These are phyloP conservation scores for Lydus trimaculatus DNA, from an alignment of 2,888 invertebrate genomes.

Conservation along the genomic window DNA sequence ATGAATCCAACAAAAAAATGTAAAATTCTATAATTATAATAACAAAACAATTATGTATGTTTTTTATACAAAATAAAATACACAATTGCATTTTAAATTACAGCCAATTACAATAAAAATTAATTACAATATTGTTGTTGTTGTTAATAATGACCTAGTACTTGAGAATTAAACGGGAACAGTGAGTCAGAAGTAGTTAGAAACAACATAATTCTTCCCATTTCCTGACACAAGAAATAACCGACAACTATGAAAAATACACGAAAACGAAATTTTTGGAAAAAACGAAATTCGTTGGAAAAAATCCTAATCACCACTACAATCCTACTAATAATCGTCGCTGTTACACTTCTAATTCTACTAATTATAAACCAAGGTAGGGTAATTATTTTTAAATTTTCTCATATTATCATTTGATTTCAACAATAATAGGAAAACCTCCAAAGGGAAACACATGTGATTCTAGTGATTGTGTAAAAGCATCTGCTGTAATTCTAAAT, in stretches of 20 bases:
- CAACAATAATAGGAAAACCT: neutral
- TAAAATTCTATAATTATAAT: slow-evolving; percentile 16
- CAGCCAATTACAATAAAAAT: slow-evolving; percentile 19
- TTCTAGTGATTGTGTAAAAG: slow-evolving; percentile 75
- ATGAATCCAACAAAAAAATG: slow-evolving; percentile 38
- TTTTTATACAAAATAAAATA: slow-evolving; percentile 10
- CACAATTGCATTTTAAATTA: neutral
- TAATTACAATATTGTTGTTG: slow-evolving; percentile 18
- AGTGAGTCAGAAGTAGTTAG: neutral
- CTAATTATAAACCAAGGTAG: neutral
- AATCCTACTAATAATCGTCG: neutral
- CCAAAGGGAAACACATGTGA: slow-evolving; percentile 47
- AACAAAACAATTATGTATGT: neutral
- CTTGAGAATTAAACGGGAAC: neutral
- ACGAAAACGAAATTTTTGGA: neutral
- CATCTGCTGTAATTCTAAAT: slow-evolving; percentile 72
- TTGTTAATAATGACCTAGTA: slow-evolving; percentile 7
- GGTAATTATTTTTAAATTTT: neutral
- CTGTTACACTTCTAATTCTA: neutral
- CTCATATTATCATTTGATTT: neutral
- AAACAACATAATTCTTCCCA: neutral
- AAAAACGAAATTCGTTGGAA: neutral
- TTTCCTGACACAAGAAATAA: neutral
- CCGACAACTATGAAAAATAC: neutral
- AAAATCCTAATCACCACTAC: neutral